Base-by-base conservation (phyloP, 2,888 invertebrate species). In the Rhimphoctona megacephalus region DNA sequence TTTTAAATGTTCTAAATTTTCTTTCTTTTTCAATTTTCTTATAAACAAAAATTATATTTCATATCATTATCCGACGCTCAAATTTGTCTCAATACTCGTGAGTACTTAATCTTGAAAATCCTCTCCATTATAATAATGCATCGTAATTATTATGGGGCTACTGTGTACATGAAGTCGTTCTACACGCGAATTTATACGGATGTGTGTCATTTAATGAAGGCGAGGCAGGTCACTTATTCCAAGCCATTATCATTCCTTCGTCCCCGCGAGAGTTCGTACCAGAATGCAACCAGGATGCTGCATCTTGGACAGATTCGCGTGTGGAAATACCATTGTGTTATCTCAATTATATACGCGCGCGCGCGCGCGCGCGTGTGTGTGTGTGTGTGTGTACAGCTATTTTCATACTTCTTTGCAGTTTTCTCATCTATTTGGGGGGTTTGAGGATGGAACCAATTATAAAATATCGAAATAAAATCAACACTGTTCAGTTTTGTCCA, bases 221-320 rank as follows among this genome's bases (percentile, higher is more conserved):
- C 54, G 54, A 54, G 57, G 57, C 52, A 39, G 22, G 22, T 22
- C 52, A 39, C 57, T 74, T 39, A 57, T 74, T 57, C 9, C 54
- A 17, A 22, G 57, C 36, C 39, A 57, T 57, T 74, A 57, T 39
- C 22, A 36, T 74, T 36, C 73, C 73, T 57, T 57, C 36, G 52
- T 74, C 57, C 22, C 6, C 57, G 11, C n/a, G 73, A 74, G 22
- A 52, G 30, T 14, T n/a, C n/a, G 49, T 57, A 57, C 36, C 39
- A 39, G 73, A 39, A 57, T 74, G 57, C 39, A 57, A 19, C 73
- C 70, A 49, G 52, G 70, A 67, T n/a, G 17, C 66, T 39, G n/a
- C 36, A n/a, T 66, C 66, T 36, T 39, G 66, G 61, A 6, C 61
- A 61, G 61, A 67, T 67, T 67, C n/a, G 66, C 22, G 66, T 67